Base-by-base conservation (phyloP, 2,888 invertebrate genomes). In the Drosophila yooni region DNA sequence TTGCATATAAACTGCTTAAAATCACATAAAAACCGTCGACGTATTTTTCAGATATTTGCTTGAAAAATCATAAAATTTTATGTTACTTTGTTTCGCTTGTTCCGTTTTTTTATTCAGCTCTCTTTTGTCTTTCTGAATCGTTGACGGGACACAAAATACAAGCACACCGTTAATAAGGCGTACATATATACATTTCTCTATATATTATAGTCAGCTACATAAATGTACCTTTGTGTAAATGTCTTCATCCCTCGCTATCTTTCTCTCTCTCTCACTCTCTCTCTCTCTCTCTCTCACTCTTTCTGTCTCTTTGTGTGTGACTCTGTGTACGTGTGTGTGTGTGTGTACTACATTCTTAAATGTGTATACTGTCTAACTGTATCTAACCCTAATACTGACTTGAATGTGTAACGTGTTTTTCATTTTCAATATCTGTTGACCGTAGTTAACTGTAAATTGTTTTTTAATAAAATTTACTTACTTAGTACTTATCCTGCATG, bases 1-100 rank as follows among this genome's bases (percentile, higher is more conserved):
- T 83, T 85, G 74, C 88, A 88, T 88, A 89, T 89, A 89, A 89
- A 84, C 82, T 88, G 89, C 87, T 86, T 86, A 89, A 86, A 89
- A 86, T 87, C 87, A 69, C 82, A 87, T 88, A 88, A 89, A 89
- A 87, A 76, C 40, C 73, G 80, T 82, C 69, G 77, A 73, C 75
- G 79, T 74, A 74, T 85, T 72, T 85, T 70, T 68, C 67, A 84
- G 82, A 83, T 79, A 82, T 80, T 79, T 69, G 68, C 70, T 69
- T 46, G 33, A 50, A 63, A 54, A 64, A 73, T 68, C 83, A 83
- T 85, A 83, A 86, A 88, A 86, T 85, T 81, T 79, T 83, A 83
- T 83, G 70, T 78, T 76, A 70, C 72, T 80, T 80, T 82, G 64
- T 81, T 78, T 80, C 57, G 79, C 66, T 74, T 73, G 57, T 65